Base-by-base conservation (phyloP, 2,888 invertebrate species). In the Drosophila nr. perissopoda region DNA sequence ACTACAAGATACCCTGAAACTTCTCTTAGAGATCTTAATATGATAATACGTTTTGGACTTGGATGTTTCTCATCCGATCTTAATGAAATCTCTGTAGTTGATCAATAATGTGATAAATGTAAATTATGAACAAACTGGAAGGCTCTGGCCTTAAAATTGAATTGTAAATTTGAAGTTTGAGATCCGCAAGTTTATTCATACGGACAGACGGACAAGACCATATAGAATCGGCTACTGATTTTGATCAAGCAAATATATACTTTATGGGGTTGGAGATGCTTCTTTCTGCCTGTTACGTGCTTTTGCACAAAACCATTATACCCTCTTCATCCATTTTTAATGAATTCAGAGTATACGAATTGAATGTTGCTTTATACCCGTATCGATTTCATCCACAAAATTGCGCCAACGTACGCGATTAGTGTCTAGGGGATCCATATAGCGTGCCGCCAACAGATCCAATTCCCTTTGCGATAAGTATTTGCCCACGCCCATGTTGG, bases 331-430 rank as follows among this genome's bases (percentile, higher is more conserved):
- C 13, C 6, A 13, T 21, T 45, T 45, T 45, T 0, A 21, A 13
- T 21, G 13, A 4, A 7, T 1, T n/a, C 10, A 4, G 4, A 1
- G 21, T 2, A n/a, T 13, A 2, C 2, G n/a, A 11, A 40, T 25
- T 7, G 0, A 13, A 11, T 29, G 27, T 38, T 0, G 6, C 5
- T 7, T 6, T 31, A 16, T 83, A 96, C 96, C 96, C 89, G 95
- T 95, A 89, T 97, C 96, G 78, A 97, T 95, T 91, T 97, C 97
- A 84, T 96, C 96, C 87, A 96, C 96, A 91, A 97, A 97, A 29
- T 95, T 95, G 68, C 95, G 94, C 97, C 97, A 97, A 91, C 96
- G 95, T 51, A 96, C 94, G 61, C 95, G 94, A 62, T 94, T 94
- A 0, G 93, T 92, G 92, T 97, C 96, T 81, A 95, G 94, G n/a